phyloP scores from a whole-genome alignment of 2,888 invertebrate genomes.

The Harpalus rubripes region DNA sequence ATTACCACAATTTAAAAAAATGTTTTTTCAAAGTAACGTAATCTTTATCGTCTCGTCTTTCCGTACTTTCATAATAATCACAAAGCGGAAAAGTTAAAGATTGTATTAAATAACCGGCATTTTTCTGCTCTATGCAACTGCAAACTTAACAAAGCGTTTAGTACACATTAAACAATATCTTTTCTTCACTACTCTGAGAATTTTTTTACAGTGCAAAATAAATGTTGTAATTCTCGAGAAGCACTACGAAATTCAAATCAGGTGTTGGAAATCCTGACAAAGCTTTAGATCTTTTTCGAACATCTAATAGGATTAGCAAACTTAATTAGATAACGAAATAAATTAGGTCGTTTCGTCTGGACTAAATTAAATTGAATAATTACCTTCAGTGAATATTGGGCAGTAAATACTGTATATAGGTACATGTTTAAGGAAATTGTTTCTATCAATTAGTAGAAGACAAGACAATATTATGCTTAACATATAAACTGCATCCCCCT shows the following conservation, averaged over 20 bases:
- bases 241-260: conserved; percentile 40
- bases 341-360: conserved; percentile 39
- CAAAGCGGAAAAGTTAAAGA: conserved; percentile 3
- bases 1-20: not conserved
- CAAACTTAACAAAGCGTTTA: conserved; percentile 7
- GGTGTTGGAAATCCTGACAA: conserved; percentile 25
- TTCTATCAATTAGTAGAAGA: conserved; percentile 20
- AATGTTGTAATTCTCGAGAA: conserved; percentile 4
- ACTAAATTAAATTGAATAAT: conserved; percentile 52
- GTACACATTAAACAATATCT: not conserved
- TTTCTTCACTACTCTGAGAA: too few relatives aligned
- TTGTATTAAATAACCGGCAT: conserved; percentile 29
- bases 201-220: not conserved
- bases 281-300: conserved; percentile 31
- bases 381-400: conserved; percentile 42
- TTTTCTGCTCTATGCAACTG: conserved; percentile 9
- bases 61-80: conserved; percentile 17
- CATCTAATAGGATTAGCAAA: conserved; percentile 43
- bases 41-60: conserved; percentile 16
- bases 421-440: conserved; percentile 32
- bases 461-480: not conserved
- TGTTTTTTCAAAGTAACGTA: conserved; percentile 9
- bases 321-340: conserved; percentile 52
- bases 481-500: not conserved
- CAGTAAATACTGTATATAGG: conserved; percentile 14